phyloP scores from a whole-genome alignment of 2,797 vertebrate species.

The Poliocrania exsul region DNA sequence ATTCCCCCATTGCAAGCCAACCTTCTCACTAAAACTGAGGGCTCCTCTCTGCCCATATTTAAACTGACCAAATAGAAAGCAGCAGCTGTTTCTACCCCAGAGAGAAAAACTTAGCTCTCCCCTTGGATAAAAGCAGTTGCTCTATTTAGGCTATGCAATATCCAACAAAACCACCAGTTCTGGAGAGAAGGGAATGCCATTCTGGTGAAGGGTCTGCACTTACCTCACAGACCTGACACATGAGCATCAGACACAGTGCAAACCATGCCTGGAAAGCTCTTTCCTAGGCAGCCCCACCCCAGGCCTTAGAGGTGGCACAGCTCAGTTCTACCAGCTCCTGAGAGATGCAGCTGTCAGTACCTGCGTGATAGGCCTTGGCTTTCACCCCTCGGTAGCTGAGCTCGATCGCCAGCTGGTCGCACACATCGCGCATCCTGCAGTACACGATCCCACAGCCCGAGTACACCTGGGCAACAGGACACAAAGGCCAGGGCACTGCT shows the following conservation, averaged over 20 bases:
- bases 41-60: not conserved
- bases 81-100: not conserved
- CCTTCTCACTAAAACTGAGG: not conserved
- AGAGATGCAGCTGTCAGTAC: conserved; percentile 69
- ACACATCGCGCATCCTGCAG: conserved; percentile 92
- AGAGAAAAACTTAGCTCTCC: not conserved
- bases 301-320: not conserved
- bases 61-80: not conserved
- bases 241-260: not conserved
- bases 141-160: not conserved
- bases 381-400: conserved; percentile 87
- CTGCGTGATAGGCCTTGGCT: conserved; percentile 95
- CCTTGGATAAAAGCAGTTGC: not conserved
- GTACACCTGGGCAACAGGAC: conserved; percentile 75
- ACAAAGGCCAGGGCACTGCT: not conserved
- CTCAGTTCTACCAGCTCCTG: not conserved
- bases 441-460: conserved; percentile 92
- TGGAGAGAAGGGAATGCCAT: not conserved
- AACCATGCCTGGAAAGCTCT: not conserved
- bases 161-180: not conserved
- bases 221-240: not conserved
- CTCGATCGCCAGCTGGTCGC: conserved; percentile 90
- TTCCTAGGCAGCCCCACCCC: not conserved
- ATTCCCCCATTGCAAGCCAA: not conserved
- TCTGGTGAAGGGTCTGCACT: not conserved